These are phyloP conservation scores for Caenorhabditis sp. DNA, from an alignment of 2,888 invertebrate species.

Conservation along the genomic window DNA sequence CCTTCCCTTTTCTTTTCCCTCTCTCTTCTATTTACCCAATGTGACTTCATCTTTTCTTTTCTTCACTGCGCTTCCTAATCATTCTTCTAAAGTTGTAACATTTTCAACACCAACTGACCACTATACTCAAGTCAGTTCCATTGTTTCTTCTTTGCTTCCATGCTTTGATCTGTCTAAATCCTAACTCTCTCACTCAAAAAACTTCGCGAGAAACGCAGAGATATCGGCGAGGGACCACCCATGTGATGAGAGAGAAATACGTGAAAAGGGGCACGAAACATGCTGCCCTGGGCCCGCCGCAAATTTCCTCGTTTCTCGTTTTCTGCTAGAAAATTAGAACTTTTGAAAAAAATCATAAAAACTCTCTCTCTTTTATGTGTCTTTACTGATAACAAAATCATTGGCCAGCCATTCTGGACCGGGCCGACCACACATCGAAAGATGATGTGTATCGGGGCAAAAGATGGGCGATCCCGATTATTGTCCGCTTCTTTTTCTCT, in stretches of 20 bases:
- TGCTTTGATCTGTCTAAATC: no score
- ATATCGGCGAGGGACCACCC: constrained; percentile 15
- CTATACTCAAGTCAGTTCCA: no score
- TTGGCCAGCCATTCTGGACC: no score
- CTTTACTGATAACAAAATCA: background rate
- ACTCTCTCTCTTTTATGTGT: background rate
- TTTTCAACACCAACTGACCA: background rate
- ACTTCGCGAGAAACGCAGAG: constrained; percentile 22
- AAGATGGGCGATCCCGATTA: constrained; percentile 25
- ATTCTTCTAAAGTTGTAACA: background rate
- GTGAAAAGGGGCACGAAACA: constrained; percentile 45
- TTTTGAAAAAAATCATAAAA: background rate
- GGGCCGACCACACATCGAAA: constrained; percentile 28
- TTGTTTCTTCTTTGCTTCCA: constrained; percentile 2
- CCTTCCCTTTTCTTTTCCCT: background rate
- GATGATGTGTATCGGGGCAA: constrained; percentile 4
- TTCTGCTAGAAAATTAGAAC: background rate
- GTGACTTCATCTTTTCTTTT: background rate
- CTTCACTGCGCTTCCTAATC: background rate
- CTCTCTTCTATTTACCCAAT: background rate
- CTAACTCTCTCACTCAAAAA: background rate
- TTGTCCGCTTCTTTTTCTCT: constrained; percentile 3
- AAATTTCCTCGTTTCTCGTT: no score
- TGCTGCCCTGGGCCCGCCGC: no score
- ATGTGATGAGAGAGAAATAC: constrained; percentile 14